These are phyloP conservation scores for Caenorhabditis macrosperma DNA, from an alignment of 2,888 invertebrate genomes.

Conservation along the genomic window DNA sequence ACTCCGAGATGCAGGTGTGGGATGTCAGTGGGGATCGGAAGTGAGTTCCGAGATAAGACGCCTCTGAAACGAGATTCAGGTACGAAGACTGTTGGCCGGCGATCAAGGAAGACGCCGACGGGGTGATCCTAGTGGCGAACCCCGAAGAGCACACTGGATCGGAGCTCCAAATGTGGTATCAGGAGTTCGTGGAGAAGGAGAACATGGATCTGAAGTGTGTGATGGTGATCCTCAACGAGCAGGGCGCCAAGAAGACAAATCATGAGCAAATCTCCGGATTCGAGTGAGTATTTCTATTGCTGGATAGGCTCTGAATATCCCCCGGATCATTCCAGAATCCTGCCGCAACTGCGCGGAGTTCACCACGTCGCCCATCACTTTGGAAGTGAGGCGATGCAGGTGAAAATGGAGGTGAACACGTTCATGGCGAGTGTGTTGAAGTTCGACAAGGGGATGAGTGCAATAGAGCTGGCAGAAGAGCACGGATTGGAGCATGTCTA, in stretches of 20 bases:
- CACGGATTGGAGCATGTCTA: conserved; percentile 14
- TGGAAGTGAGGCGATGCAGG: conserved; percentile 36
- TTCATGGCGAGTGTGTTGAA: conserved; percentile 43
- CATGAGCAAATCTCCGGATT: conserved; percentile 57
- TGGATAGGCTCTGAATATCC: no score
- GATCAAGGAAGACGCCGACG: conserved; percentile 85
- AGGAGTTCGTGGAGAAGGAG: conserved; percentile 56
- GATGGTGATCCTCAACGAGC: conserved; percentile 57
- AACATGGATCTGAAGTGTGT: conserved; percentile 35
- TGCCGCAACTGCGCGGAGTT: conserved; percentile 40
- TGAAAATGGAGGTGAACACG: conserved; percentile 45
- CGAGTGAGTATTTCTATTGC: conserved; percentile 17
- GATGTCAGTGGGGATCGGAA: conserved; percentile 67
- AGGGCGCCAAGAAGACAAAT: conserved; percentile 55
- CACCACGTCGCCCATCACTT: conserved; percentile 54
- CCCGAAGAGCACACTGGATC: conserved; percentile 80
- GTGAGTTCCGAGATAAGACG: conserved; percentile 16
- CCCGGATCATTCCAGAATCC: conserved; percentile 46
- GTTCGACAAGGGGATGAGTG: background rate
- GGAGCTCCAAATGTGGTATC: conserved; percentile 74
- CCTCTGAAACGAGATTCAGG: conserved; percentile 19
- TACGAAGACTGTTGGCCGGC: conserved; percentile 86
- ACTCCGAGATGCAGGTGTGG: conserved; percentile 85
- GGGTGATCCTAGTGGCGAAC: conserved; percentile 86
- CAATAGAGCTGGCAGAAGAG: background rate